Conservation (phyloP, 2,113 vertebrate genomes). For the Spizaetus ornatus region DNA sequence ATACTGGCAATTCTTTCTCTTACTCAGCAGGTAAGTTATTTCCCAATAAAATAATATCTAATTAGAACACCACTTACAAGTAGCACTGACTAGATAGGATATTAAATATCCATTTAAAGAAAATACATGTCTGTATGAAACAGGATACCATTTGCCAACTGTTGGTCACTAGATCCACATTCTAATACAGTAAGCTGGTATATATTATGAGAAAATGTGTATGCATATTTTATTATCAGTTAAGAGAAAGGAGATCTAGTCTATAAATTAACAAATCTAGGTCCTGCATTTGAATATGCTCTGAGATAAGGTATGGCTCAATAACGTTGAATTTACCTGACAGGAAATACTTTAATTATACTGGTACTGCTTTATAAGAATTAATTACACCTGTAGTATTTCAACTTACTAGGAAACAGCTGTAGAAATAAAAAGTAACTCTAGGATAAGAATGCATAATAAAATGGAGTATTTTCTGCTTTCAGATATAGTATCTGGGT, state of each 20-base stretch:
- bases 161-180: background rate
- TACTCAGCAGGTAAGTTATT: background rate
- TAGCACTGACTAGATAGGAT: background rate
- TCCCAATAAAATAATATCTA: background rate
- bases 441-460: background rate
- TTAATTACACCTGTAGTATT: background rate
- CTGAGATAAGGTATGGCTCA: background rate
- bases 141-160: background rate
- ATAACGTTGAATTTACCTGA: background rate
- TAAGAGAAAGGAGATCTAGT: background rate
- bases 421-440: background rate
- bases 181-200: background rate
- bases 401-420: background rate
- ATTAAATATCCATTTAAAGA: background rate
- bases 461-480: background rate
- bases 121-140: background rate
- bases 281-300: background rate
- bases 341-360: background rate
- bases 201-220: background rate
- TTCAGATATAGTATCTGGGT: background rate
- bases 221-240: background rate
- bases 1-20: background rate
- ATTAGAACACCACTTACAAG: background rate
- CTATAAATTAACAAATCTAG: background rate
- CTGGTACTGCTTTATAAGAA: background rate